Evolutionary conservation across 1,140 invertebrate species (phyloP).

Genomic region (Philaenus spumarius): DNA sequence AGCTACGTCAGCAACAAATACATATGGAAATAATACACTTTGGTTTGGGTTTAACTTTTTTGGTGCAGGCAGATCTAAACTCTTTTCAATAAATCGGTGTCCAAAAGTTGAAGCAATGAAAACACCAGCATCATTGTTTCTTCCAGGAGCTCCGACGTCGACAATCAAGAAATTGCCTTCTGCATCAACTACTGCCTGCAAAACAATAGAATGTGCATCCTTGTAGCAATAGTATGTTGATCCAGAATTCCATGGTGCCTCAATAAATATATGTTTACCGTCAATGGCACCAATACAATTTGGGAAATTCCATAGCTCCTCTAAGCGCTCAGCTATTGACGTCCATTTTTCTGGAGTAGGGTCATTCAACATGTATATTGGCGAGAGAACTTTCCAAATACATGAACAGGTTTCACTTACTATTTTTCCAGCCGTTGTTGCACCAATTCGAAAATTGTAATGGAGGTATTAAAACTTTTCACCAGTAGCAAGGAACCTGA

Average conservation of each 20-base stretch:
- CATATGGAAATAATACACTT: constrained; percentile 4
- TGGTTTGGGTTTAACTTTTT: constrained; percentile 6
- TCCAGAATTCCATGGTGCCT: constrained; percentile 27
- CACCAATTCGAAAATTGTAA: constrained; percentile 17
- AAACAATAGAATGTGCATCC: constrained; percentile 38
- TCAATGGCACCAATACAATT: too few relatives aligned
- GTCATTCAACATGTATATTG: constrained; percentile 13
- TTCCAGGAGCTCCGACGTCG: constrained; percentile 40
- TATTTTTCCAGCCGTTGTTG: constrained; percentile 12
- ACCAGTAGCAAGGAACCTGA: constrained; percentile 13
- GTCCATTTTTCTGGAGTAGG: constrained; percentile 26
- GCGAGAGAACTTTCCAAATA: constrained; percentile 2
- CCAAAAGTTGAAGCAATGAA: constrained; percentile 31
- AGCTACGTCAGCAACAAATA: constrained; percentile 9
- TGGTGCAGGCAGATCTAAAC: constrained; percentile 8
- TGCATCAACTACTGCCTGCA: constrained; percentile 42
- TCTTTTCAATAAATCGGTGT: constrained; percentile 20
- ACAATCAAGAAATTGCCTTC: constrained; percentile 41
- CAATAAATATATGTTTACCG: constrained; percentile 11
- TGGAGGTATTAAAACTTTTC: constrained; percentile 11
- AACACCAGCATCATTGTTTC: constrained; percentile 40
- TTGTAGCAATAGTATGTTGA: constrained; percentile 44
- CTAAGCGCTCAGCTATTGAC: constrained; percentile 30
- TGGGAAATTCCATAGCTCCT: constrained; percentile 37
- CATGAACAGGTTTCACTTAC: constrained; percentile 5